Evolutionary conservation across 2,888 invertebrate genomes (phyloP).

Genomic region (Luffia ferchaultella): DNA sequence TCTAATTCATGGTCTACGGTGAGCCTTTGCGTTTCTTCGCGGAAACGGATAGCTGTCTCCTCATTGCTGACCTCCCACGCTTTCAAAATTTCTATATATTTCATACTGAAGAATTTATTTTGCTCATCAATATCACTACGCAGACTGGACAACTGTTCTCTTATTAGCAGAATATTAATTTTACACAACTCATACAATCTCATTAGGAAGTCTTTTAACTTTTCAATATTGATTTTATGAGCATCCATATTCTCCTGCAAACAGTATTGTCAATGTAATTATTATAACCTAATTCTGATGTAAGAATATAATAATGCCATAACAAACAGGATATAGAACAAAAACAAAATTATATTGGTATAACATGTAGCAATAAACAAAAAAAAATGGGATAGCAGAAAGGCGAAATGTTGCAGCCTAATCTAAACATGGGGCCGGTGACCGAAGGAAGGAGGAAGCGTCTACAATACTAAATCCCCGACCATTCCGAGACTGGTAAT

Average conservation of each 20-base stretch:
- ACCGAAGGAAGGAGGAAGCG: background rate
- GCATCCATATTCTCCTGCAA: conserved; percentile 78
- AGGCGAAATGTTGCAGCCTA: background rate
- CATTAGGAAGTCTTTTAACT: conserved; percentile 59
- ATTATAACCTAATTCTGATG: too few species aligned
- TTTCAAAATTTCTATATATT: conserved; percentile 57
- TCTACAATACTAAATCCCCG: too few species aligned
- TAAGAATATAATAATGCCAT: conserved; percentile 41
- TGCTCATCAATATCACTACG: conserved; percentile 61
- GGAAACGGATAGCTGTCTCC: conserved; percentile 60
- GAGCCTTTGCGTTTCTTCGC: conserved; percentile 68
- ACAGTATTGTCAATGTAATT: conserved; percentile 7
- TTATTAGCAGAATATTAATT: conserved; percentile 63
- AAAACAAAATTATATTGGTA: conserved; percentile 20
- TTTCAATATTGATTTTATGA: conserved; percentile 71
- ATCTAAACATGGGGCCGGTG: conserved; percentile 4
- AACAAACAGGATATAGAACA: conserved; percentile 55
- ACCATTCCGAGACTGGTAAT: too few species aligned
- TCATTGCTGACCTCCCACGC: conserved; percentile 63
- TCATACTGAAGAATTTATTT: conserved; percentile 50
- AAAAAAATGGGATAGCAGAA: background rate
- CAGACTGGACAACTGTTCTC: conserved; percentile 65
- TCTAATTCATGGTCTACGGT: conserved; percentile 72
- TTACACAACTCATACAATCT: conserved; percentile 63
- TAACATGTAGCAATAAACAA: background rate